phyloP scores from a whole-genome alignment of 2,797 vertebrate genomes.

The Tokudaia tokunoshimensis region DNA sequence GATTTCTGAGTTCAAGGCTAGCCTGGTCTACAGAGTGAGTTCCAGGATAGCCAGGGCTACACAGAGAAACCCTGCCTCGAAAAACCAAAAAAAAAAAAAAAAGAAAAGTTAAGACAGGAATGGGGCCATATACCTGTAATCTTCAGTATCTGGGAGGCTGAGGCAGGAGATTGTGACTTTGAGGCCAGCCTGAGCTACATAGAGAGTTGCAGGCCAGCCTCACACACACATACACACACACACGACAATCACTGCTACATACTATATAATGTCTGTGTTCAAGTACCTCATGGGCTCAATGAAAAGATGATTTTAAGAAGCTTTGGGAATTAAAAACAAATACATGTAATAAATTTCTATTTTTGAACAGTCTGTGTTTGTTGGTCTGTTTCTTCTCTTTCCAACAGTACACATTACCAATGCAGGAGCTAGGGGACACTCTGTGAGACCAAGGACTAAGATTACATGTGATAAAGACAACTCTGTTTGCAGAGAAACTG shows the following conservation, averaged over 20 bases:
- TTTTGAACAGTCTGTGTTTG: constrained; percentile 52
- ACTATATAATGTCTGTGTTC: not conserved
- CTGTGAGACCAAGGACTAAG: not conserved
- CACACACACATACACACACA: not conserved
- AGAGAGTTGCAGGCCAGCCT: not conserved
- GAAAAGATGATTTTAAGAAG: constrained; percentile 39
- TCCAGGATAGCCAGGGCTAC: too few relatives aligned
- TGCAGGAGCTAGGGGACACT: not conserved
- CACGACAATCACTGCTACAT: not conserved
- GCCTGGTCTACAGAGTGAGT: too few relatives aligned
- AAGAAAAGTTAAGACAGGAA: constrained; percentile 10
- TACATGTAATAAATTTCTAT: constrained; percentile 78
- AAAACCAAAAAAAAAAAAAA: too few relatives aligned
- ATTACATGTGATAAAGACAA: not conserved
- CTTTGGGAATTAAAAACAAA: constrained; percentile 59
- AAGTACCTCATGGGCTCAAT: constrained; percentile 5
- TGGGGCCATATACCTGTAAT: not conserved
- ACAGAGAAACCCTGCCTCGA: too few relatives aligned
- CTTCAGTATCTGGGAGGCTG: not conserved
- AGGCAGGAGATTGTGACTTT: not conserved
- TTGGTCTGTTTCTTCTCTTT: constrained; percentile 12
- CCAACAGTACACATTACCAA: not conserved
- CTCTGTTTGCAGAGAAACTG: not conserved
- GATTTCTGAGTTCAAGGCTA: too few relatives aligned
- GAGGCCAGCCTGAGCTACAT: not conserved